phyloP scores from a whole-genome alignment of 2,888 invertebrate species.

The Tinea trinotella region DNA sequence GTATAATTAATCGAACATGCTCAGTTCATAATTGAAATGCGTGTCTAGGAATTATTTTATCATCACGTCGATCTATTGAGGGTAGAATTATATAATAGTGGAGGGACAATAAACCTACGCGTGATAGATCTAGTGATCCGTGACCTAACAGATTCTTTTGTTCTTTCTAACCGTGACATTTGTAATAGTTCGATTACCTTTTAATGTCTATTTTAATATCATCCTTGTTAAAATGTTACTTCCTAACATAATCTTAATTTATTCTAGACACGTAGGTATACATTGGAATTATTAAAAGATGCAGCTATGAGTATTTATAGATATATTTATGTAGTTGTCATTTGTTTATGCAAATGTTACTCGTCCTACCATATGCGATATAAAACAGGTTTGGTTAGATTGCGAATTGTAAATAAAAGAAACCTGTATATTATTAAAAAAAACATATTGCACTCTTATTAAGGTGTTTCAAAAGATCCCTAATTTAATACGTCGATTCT shows the following conservation, averaged over 20 bases:
- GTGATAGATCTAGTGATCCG: constrained; percentile 5
- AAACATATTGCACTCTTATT: no score
- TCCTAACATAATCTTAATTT: no score
- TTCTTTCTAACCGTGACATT: constrained; percentile 46
- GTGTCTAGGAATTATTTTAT: constrained; percentile 14
- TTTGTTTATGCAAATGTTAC: no score
- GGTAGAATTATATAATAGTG: neutral
- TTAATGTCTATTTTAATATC: neutral
- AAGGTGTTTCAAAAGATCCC: no score
- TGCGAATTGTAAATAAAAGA: no score
- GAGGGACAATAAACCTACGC: neutral
- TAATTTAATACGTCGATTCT: neutral
- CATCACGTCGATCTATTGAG: constrained; percentile 2
- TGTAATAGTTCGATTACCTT: constrained; percentile 30
- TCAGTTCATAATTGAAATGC: constrained; percentile 14
- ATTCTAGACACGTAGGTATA: no score
- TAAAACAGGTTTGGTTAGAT: no score
- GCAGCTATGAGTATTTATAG: no score
- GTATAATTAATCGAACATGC: constrained; percentile 14
- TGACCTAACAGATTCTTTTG: constrained; percentile 29
- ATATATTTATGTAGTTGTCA: no score
- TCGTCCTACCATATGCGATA: no score
- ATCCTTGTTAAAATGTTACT: neutral
- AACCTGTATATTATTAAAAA: no score
- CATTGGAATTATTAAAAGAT: no score